A percentile compares a stretch with the other conserved stretches of the same genome.
Conservation (phyloP, 2,888 invertebrate species). For the Drosophila pseudotalamancana region DNA sequence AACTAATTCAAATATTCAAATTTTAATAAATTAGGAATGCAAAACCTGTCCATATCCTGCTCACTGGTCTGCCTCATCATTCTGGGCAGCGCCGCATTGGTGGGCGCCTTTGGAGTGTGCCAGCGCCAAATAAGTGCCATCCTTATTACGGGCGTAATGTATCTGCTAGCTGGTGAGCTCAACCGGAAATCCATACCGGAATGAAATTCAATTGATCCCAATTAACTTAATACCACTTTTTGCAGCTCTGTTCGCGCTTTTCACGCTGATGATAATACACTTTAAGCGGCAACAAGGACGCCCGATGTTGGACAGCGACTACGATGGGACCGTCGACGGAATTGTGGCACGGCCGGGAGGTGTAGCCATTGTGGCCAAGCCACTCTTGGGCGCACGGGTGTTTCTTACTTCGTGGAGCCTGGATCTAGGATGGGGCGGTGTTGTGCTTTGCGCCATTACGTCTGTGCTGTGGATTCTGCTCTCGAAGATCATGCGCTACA, state of each 20-base stretch:
- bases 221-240: conserved; percentile 4
- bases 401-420: conserved; percentile 93
- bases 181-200: not conserved
- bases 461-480: conserved; percentile 94
- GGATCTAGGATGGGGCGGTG: conserved; percentile 94
- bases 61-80: conserved; percentile 96
- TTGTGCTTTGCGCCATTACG: conserved; percentile 92
- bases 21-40: conserved; percentile 89
- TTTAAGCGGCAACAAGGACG: conserved; percentile 92
- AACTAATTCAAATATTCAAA: conserved; percentile 9
- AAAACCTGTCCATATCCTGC: conserved; percentile 97
- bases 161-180: conserved; percentile 92
- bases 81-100: conserved; percentile 93
- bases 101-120: conserved; percentile 94
- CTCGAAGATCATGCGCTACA: conserved; percentile 95
- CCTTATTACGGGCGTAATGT: conserved; percentile 97
- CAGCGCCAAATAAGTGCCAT: conserved; percentile 97
- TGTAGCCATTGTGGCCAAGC: conserved; percentile 85
- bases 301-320: conserved; percentile 86
- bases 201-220: not conserved
- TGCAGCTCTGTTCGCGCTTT: conserved; percentile 94
- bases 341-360: conserved; percentile 86
- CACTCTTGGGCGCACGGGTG: conserved; percentile 88
- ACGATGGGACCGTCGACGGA: conserved; percentile 90
- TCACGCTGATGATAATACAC: conserved; percentile 96